Conservation (phyloP, 1,140 invertebrate species). For the Notospermus geniculatus region DNA sequence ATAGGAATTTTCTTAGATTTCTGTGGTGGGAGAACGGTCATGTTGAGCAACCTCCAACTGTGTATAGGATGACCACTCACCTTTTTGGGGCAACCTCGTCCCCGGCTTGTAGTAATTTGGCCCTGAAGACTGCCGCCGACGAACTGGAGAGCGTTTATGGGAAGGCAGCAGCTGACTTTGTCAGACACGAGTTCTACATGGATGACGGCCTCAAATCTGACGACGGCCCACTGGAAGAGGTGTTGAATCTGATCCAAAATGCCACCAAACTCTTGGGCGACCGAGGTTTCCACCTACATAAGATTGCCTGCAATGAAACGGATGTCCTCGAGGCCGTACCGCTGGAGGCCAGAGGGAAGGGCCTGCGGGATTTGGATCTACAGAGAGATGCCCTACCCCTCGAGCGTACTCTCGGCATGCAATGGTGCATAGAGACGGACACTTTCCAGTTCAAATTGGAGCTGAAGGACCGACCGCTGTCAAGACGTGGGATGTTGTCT, state of each 20-base stretch:
- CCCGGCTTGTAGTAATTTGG: neutral
- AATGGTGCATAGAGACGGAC: constrained; percentile 1
- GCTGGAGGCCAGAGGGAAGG: neutral
- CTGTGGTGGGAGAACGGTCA: constrained; percentile 12
- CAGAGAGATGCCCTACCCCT: neutral
- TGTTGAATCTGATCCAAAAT: neutral
- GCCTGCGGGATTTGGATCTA: neutral
- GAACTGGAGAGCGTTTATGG: neutral
- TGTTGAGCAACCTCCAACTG: neutral
- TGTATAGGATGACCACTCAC: constrained; percentile 12
- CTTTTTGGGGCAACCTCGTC: constrained; percentile 5
- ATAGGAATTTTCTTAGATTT: constrained; percentile 15
- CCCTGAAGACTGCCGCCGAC: neutral
- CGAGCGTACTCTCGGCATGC: neutral
- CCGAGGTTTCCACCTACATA: neutral
- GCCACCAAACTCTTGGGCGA: neutral
- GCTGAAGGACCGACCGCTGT: neutral
- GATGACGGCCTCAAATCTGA: neutral
- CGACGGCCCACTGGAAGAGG: neutral
- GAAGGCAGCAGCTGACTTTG: neutral
- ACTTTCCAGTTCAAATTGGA: neutral
- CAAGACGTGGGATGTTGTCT: constrained; percentile 20
- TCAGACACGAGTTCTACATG: constrained; percentile 4
- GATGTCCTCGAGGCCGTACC: neutral
- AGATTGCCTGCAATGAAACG: neutral